Evolutionary conservation across 2,113 vertebrate genomes (phyloP).

Genomic region (Alaudala cheleensis): DNA sequence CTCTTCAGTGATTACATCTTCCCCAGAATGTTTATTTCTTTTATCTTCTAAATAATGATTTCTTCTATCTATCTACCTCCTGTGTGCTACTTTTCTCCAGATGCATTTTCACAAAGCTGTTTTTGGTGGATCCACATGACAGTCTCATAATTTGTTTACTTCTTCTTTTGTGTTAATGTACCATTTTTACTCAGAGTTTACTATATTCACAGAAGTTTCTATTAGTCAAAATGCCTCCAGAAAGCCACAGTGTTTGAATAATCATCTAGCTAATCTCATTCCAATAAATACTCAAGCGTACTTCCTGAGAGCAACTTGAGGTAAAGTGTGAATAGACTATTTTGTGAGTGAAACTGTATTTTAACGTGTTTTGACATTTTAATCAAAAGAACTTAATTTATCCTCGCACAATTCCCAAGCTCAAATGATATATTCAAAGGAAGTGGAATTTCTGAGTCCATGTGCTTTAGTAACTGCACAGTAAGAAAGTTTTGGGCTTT

Average conservation of each 20-base stretch:
- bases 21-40: neutral
- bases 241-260: neutral
- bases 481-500: neutral
- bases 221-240: neutral
- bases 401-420: neutral
- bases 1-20: neutral
- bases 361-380: slow-evolving; percentile 16
- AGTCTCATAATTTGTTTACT: neutral
- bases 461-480: neutral
- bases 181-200: neutral
- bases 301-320: neutral
- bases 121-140: neutral
- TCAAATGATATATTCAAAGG: neutral
- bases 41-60: neutral
- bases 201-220: slow-evolving; percentile 1
- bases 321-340: neutral
- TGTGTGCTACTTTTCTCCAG: neutral
- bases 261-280: neutral
- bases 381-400: neutral
- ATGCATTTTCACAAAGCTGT: neutral
- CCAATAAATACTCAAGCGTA: neutral
- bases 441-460: neutral
- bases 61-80: neutral
- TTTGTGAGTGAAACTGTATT: neutral
- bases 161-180: neutral